These are phyloP conservation scores for Luperina testacea DNA, from an alignment of 2,888 invertebrate species.

Conservation along the genomic window DNA sequence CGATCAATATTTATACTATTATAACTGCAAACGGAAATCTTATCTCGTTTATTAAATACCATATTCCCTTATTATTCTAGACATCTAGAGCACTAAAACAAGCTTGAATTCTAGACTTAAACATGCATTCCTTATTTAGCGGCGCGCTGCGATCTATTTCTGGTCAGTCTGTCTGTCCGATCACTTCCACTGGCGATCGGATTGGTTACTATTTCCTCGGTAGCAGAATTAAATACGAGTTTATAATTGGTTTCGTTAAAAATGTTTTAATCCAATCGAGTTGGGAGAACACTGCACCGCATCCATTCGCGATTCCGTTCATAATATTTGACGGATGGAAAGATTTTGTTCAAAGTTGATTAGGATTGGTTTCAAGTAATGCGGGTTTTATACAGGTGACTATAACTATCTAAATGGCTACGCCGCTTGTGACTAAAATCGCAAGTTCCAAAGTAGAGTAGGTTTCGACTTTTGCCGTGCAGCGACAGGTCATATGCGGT, in stretches of 20 bases:
- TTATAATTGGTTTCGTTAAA: slow-evolving; percentile 18
- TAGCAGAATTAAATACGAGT: slow-evolving; percentile 40
- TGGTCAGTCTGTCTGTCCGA: slow-evolving; percentile 22
- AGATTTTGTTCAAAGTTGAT: neutral
- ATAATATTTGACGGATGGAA: neutral
- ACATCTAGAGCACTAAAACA: neutral
- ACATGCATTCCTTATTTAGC: slow-evolving; percentile 29
- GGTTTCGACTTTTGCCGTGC: too few species aligned
- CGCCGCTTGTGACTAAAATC: too few species aligned
- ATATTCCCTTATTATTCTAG: neutral
- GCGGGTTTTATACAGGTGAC: too few species aligned
- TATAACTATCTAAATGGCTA: too few species aligned
- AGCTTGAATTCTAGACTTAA: slow-evolving; percentile 5
- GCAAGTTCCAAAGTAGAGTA: too few species aligned
- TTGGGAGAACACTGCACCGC: neutral
- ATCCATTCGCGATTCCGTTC: neutral
- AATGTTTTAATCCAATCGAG: slow-evolving; percentile 6
- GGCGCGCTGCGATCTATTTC: slow-evolving; percentile 42
- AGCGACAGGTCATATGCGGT: slow-evolving; percentile 49
- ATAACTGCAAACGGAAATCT: neutral
- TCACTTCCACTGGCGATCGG: slow-evolving; percentile 13
- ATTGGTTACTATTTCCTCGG: slow-evolving; percentile 4
- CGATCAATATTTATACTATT: neutral
- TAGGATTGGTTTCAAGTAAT: too few species aligned
- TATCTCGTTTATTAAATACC: neutral